phyloP scores from a whole-genome alignment of 2,888 invertebrate species.

The Drosophila lutescens region DNA sequence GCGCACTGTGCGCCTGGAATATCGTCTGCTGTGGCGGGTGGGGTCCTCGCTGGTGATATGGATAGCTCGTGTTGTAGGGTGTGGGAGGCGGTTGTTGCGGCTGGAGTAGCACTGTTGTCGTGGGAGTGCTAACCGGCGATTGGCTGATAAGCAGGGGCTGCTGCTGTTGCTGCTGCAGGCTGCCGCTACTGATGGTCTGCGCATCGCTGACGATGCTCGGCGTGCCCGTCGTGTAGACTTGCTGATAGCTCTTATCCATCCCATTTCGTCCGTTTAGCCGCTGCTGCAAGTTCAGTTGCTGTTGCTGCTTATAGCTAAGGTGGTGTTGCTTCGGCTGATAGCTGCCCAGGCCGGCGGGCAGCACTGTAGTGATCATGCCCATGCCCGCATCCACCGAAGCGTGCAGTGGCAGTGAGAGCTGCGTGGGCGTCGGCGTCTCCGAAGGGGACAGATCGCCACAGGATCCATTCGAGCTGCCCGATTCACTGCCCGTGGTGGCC shows the following conservation, averaged over 20 bases:
- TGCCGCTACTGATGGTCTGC: slow-evolving; percentile 46
- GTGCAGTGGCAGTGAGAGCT: slow-evolving; percentile 61
- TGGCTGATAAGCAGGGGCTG: slow-evolving; percentile 81
- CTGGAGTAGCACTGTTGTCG: slow-evolving; percentile 74
- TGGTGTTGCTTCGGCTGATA: slow-evolving; percentile 74
- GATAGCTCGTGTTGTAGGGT: slow-evolving; percentile 77
- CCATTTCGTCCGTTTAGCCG: slow-evolving; percentile 82
- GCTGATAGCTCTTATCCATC: slow-evolving; percentile 67
- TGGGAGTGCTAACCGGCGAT: slow-evolving; percentile 74
- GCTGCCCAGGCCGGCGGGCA: slow-evolving; percentile 32
- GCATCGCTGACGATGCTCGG: slow-evolving; percentile 55
- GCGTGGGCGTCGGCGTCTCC: slow-evolving; percentile 80
- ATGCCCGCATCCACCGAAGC: slow-evolving; percentile 55
- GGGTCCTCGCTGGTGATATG: slow-evolving; percentile 80
- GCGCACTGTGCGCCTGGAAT: slow-evolving; percentile 77
- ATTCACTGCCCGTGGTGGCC: slow-evolving; percentile 81
- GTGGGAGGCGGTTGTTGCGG: slow-evolving; percentile 66
- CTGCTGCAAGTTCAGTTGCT: slow-evolving; percentile 79
- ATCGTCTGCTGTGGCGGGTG: slow-evolving; percentile 75
- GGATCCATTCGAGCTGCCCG: slow-evolving; percentile 84
- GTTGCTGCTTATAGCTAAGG: slow-evolving; percentile 81
- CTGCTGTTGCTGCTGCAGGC: slow-evolving; percentile 53
- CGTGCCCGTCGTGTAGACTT: slow-evolving; percentile 70
- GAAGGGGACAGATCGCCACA: slow-evolving; percentile 83
- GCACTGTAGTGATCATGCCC: slow-evolving; percentile 57